phyloP scores from a whole-genome alignment of 2,797 vertebrate species.

The Acrossocheilus wenchowensis region DNA sequence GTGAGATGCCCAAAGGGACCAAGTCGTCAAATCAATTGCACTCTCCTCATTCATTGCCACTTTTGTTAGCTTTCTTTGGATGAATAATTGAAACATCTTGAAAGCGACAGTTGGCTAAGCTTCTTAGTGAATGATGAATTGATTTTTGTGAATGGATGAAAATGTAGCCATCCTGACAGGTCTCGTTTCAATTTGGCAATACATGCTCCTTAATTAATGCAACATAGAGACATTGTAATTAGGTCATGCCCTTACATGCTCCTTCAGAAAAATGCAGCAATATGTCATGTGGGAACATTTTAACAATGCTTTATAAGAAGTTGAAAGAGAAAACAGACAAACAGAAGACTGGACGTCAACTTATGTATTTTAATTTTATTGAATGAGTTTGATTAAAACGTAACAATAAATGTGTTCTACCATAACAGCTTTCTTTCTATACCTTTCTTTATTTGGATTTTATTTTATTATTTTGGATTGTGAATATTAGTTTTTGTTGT shows the following conservation, averaged over 20 bases:
- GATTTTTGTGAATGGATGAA: slow-evolving; percentile 46
- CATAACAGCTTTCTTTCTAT: neutral
- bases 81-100: slow-evolving; percentile 56
- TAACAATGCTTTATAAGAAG: neutral
- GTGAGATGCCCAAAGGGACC: slow-evolving; percentile 36
- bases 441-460: neutral
- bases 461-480: neutral
- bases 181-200: slow-evolving; percentile 5
- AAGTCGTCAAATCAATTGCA: neutral
- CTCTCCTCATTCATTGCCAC: slow-evolving; percentile 37
- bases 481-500: neutral
- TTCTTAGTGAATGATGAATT: slow-evolving; percentile 49
- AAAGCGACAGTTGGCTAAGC: slow-evolving; percentile 36
- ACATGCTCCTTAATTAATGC: neutral
- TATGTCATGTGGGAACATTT: neutral
- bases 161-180: slow-evolving; percentile 28
- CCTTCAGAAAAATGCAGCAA: neutral
- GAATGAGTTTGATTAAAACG: neutral
- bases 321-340: neutral
- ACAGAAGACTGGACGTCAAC: neutral
- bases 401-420: neutral
- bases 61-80: slow-evolving; percentile 40
- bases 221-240: neutral
- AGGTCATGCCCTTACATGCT: neutral
- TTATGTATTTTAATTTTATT: neutral